Conservation (phyloP, 2,797 vertebrate species). For the Tauraco hartlaubi region DNA sequence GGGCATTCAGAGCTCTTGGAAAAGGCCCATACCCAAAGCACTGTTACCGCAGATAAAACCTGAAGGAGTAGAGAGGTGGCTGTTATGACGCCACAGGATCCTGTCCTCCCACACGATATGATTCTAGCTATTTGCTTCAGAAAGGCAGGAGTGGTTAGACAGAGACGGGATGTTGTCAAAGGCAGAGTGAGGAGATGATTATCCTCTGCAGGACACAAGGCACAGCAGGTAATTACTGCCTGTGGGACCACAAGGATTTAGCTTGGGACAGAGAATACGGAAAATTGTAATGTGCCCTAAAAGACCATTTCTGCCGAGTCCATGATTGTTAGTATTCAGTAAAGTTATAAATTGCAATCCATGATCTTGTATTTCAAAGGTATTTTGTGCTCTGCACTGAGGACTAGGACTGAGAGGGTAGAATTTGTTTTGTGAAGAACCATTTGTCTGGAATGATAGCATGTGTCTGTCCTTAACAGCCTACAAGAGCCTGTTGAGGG, state of each 20-base stretch:
- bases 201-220: not conserved
- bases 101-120: not conserved
- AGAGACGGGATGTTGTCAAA: not conserved
- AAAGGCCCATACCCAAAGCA: not conserved
- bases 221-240: slow-evolving; percentile 3
- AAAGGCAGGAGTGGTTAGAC: not conserved
- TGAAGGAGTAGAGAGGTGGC: not conserved
- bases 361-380: not conserved
- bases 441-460: not conserved
- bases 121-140: not conserved
- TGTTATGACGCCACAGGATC: not conserved
- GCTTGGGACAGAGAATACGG: not conserved
- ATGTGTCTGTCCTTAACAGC: not conserved
- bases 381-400: not conserved
- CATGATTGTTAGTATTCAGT: not conserved
- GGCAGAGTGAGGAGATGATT: not conserved
- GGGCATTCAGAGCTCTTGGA: not conserved
- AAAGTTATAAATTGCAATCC: not conserved
- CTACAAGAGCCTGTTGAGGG: not conserved
- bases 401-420: not conserved
- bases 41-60: not conserved
- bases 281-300: not conserved
- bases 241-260: not conserved
- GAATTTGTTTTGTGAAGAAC: not conserved
- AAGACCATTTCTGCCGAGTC: not conserved